Base-by-base conservation (phyloP, 2,113 vertebrate species). In the Micromys minutus region DNA sequence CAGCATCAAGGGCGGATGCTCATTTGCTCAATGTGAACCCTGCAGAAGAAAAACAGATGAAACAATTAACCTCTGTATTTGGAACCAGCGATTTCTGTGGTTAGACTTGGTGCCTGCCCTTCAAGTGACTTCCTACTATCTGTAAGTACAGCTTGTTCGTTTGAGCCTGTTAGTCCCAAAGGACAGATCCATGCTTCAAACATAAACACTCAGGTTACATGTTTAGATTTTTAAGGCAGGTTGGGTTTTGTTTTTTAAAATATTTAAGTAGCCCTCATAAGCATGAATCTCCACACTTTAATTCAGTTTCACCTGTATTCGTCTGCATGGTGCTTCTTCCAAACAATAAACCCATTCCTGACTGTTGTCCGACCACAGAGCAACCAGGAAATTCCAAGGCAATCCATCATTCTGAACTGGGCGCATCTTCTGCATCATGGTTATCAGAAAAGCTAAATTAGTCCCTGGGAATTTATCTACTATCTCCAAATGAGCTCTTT, bases 301-400 rank as follows among this genome's bases (percentile, higher is more conserved):
- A 93, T 61, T 63, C n/a, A 10, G 12, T 77, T 86, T 87, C 55
- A 75, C 71, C 19, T 76, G 2, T 31, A 19, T 79, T 80, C 94
- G 89, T 92, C 75, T 80, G 50, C 94, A 63, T 52, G 29, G 42
- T 16, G 1, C 59, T 79, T 61, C 42, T 87, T 79, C 55, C 65
- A 67, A 88, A 95, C 42, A n/a, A 79, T 34, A 94, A 88, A 11
- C 2, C 12, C 21, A 36, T 71, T 71, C 50, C 15, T 22, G 5
- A 19, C 21, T 36, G 2, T 22, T n/a, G 47, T 65, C 10, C 24
- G 22, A 39, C 7, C 21, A 1, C 11, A 29, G 71, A 85, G 24
- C 67, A 39, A 34, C 31, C 11, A 65, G 52, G 24, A 87, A 57
- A 24, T 39, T 16, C 52, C 67, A 63, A 36, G 42, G 61, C 39